Evolutionary conservation across 2,888 invertebrate species (phyloP).

Genomic region (Agrypnus murinus): DNA sequence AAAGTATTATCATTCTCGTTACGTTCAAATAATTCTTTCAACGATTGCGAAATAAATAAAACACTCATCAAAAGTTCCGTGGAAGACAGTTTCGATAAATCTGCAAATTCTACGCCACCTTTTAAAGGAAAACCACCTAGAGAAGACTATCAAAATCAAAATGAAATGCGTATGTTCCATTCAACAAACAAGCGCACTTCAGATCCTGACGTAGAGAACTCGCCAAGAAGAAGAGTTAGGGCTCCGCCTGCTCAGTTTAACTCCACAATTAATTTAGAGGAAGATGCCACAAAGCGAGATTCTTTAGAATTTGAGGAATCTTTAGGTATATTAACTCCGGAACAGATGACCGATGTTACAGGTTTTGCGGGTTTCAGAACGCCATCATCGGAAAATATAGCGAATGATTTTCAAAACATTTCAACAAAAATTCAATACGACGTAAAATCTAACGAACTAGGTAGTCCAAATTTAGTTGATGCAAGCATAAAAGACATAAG

Average conservation of each 20-base stretch:
- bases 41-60: neutral
- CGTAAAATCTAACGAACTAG: constrained; percentile 23
- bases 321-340: constrained; percentile 89
- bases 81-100: neutral
- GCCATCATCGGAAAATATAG: constrained; percentile 73
- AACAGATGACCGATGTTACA: constrained; percentile 86
- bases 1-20: neutral
- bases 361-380: constrained; percentile 68
- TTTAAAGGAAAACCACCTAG: constrained; percentile 15
- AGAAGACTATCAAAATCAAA: constrained; percentile 4
- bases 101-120: neutral
- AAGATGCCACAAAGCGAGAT: constrained; percentile 77
- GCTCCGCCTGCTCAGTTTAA: constrained; percentile 23
- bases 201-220: constrained; percentile 40
- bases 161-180: constrained; percentile 2
- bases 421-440: constrained; percentile 37
- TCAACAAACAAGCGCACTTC: constrained; percentile 1
- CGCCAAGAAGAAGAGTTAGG: constrained; percentile 38
- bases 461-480: constrained; percentile 63
- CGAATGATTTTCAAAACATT: constrained; percentile 46
- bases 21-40: neutral
- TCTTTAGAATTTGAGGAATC: constrained; percentile 89
- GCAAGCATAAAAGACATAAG: constrained; percentile 66
- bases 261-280: constrained; percentile 55
- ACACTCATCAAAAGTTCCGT: constrained; percentile 5